phyloP scores from a whole-genome alignment of 2,113 vertebrate genomes.

The Erpornis zantholeuca region DNA sequence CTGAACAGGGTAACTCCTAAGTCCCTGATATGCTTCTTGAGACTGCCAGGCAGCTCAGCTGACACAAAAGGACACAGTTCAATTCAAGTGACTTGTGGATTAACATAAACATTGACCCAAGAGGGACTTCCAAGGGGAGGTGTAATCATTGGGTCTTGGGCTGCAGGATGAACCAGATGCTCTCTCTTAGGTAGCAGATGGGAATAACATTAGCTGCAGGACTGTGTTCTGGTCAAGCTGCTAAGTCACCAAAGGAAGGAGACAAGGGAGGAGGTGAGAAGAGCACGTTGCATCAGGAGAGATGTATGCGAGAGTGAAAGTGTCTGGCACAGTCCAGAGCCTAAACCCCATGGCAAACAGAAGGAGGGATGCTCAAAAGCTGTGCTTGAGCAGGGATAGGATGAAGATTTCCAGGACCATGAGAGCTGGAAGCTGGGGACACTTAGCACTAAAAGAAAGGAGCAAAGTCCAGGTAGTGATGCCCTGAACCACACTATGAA shows the following conservation, averaged over 20 bases:
- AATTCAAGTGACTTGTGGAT: neutral
- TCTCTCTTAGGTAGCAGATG: neutral
- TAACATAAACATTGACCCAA: neutral
- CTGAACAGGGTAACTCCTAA: neutral
- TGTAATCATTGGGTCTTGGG: neutral
- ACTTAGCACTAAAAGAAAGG: neutral
- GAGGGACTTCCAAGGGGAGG: neutral
- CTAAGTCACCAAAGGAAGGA: neutral
- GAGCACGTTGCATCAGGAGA: neutral
- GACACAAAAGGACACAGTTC: neutral
- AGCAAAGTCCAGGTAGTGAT: neutral
- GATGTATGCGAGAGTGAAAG: neutral
- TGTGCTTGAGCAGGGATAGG: neutral
- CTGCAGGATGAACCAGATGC: neutral
- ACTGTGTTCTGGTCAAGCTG: neutral
- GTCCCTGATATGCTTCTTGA: neutral
- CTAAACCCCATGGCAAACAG: neutral
- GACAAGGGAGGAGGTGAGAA: neutral
- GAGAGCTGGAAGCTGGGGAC: neutral
- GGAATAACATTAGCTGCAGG: neutral
- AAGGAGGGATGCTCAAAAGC: neutral
- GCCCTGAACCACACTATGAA: neutral
- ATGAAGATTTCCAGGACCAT: neutral
- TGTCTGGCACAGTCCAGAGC: neutral
- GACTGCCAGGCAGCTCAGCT: neutral